A percentile compares a stretch with the other conserved stretches of the same genome.
phyloP scores from a whole-genome alignment of 2,113 vertebrate genomes.

The Cepphus grylle region DNA sequence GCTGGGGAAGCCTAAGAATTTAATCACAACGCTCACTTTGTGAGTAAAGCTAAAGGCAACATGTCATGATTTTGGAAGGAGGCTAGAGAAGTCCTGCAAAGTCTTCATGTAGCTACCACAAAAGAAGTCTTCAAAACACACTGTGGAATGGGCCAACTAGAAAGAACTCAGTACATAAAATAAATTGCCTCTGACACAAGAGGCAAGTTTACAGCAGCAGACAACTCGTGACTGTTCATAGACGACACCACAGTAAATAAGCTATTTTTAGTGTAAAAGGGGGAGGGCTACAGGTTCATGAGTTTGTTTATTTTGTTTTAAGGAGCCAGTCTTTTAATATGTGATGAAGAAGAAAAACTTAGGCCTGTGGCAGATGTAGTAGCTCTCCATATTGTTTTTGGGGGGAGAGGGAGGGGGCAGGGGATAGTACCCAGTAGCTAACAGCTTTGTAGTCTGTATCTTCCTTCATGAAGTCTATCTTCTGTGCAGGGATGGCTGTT shows the following conservation, averaged over 20 bases:
- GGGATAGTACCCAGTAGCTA: background rate
- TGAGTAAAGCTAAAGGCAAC: background rate
- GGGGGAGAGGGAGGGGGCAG: background rate
- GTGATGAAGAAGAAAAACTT: background rate
- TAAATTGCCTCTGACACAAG: slow-evolving; percentile 59
- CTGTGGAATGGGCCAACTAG: background rate
- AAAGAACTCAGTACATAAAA: slow-evolving; percentile 20
- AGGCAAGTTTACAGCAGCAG: slow-evolving; percentile 71
- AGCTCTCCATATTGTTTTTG: background rate
- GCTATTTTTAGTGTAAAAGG: slow-evolving; percentile 78
- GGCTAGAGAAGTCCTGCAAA: background rate
- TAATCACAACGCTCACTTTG: background rate
- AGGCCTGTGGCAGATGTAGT: background rate
- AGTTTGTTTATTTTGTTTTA: slow-evolving; percentile 67
- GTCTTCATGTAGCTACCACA: background rate
- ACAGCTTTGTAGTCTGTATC: background rate
- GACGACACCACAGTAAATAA: slow-evolving; percentile 75
- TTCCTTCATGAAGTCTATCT: slow-evolving; percentile 27
- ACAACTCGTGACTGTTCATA: slow-evolving; percentile 76
- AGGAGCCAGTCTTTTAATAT: slow-evolving; percentile 39
- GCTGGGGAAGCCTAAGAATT: background rate
- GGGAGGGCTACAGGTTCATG: slow-evolving; percentile 60
- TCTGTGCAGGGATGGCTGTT: slow-evolving; percentile 30
- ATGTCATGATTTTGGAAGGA: background rate
- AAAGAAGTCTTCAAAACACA: slow-evolving; percentile 48